Evolutionary conservation across 2,113 vertebrate genomes (phyloP), one percentile per base, ranked within the genome.

Genomic region (Actenoides lindsayi): DNA sequence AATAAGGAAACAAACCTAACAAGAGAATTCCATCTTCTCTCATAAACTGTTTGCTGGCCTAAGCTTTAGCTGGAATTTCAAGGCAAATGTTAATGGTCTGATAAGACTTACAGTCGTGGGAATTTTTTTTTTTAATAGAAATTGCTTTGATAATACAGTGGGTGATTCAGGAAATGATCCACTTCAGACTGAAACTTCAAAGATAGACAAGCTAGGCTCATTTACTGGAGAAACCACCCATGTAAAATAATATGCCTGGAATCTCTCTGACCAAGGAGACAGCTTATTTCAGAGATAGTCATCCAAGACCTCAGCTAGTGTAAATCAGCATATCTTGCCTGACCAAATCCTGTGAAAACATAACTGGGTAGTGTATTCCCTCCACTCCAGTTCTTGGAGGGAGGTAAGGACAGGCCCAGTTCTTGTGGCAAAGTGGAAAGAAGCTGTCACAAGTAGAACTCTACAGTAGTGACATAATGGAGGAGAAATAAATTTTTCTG

Each of bases 161-260:
- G 88, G 69, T 93, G 56, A 89, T 92, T 94, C 74, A 73, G 88
- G 89, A 95, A 94, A 96, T 97, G 6, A 95, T 96, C 84, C 76
- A 90, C 91, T 97, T 94, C 15, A 89, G 84, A 87, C 50, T 74
- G 48, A 91, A 95, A 87, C 91, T 94, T 96, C 95, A 95, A 93
- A 94, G 93, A 79, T 71, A 83, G 89, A 54, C 63, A 71, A 62
- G 71, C 57, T 25, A 78, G 87, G 87, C 57, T 94, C 83, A 80
- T 95, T 97, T 96, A 87, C 79, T 83, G 87, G 46, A 79, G 87
- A 95, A 96, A 82, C 57, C 0, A 23, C 75, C 77, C 75, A 92
- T 91, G 79, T 89, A 74, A 96, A 97, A 90, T 95, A 96, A 94
- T 90, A 79, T 56, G 60, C 64, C 84, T 90, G 75, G 93, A 95